These are phyloP conservation scores for Adelphocoris suturalis DNA, from an alignment of 2,888 invertebrate species.

Conservation along the genomic window DNA sequence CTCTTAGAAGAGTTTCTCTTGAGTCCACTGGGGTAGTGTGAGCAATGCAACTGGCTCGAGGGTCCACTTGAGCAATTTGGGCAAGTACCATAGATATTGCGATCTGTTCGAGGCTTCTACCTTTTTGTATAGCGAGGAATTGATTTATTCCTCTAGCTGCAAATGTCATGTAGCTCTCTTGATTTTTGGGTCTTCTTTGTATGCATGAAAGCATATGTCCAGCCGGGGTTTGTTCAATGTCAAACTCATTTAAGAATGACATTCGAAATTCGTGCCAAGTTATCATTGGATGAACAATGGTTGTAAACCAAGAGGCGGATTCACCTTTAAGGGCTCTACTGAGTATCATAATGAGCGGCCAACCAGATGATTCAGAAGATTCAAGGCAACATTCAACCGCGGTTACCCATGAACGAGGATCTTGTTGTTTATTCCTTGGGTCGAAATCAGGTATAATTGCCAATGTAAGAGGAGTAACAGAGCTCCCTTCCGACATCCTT, in stretches of 20 bases:
- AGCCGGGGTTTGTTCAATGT: constrained; percentile 15
- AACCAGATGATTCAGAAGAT: neutral
- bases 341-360: neutral
- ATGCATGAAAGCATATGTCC: no score
- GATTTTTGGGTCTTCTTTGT: no score
- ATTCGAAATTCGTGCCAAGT: constrained; percentile 30
- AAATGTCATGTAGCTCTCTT: constrained; percentile 10
- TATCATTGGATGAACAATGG: constrained; percentile 5
- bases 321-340: constrained; percentile 33
- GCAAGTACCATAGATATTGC: no score
- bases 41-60: no score
- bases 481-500: neutral
- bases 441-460: neutral
- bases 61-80: no score
- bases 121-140: neutral
- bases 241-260: neutral
- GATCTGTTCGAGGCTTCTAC: no score
- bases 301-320: no score
- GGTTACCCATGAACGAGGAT: constrained; percentile 4
- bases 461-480: neutral
- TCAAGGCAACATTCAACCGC: no score
- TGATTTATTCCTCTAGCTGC: constrained; percentile 45
- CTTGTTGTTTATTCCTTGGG: constrained; percentile 4
- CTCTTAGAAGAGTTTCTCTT: neutral
- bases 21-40: neutral